Evolutionary conservation across 2,888 invertebrate species (phyloP), one percentile per base, ranked within the genome.

Genomic region (Drosophila longiperda): DNA sequence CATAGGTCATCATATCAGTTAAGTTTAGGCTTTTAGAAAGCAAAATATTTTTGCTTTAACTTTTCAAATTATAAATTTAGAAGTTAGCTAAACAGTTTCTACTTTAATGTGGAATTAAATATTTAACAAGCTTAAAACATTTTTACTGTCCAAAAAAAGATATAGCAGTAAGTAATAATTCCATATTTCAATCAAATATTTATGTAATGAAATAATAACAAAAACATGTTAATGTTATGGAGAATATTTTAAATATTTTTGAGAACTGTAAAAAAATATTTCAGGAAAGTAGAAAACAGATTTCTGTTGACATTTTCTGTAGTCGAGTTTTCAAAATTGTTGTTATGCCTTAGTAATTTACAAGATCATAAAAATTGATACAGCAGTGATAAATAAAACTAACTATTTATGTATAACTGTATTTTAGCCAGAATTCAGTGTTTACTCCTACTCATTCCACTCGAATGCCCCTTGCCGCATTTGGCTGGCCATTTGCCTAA

Each of bases 401-500:
- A 7, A 11, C 26, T 17, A 52, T 33, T 57, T 48, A 53, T 17
- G 11, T 17, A 5, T 17, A 23, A 3, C 38, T 53, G 62, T 45
- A 15, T 48, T 59, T 26, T 17, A 26, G 26, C 32, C 33, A 60
- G 17, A 1, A 29, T 23, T 55, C 54, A 32, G 48, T 42, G 32
- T 49, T 55, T 38, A 52, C 42, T 52, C 34, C 36, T 26, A 11
- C 54, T 61, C 42, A 53, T 26, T 34, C 48, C 53, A 34, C 0
- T 17, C 7, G 9, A 54, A 33, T 32, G 40, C 20, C 49, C 53
- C 45, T 57, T 71, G 75, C 60, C 73, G 83, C 76, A 82, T 79
- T 73, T 85, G 82, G 63, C 83, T 66, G 74, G 62, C 83, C 88
- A 80, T 85, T 73, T 80, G 73, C 73, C 73, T 83, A 88, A 83